These are phyloP conservation scores for Melanocharis versteri DNA, from an alignment of 2,113 vertebrate genomes.

Conservation along the genomic window DNA sequence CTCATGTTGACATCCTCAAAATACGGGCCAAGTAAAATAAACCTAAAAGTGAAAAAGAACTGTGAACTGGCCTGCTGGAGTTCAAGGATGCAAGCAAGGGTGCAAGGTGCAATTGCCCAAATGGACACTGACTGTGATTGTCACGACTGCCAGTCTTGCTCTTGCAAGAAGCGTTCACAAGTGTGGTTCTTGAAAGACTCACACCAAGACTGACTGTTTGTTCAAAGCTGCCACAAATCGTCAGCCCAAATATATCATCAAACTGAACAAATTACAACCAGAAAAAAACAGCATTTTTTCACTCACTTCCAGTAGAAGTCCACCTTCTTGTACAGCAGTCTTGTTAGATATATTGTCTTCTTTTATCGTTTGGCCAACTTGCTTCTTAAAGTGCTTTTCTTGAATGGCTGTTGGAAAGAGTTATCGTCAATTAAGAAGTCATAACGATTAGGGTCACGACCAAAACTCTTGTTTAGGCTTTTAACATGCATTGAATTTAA, in stretches of 20 bases:
- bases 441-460: accelerated
- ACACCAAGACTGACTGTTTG: neutral
- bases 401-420: conserved; percentile 76
- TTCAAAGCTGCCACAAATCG: neutral
- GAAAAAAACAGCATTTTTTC: neutral
- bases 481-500: conserved; percentile 15
- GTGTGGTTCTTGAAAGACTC: neutral
- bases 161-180: neutral
- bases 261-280: neutral
- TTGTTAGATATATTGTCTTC: conserved; percentile 58
- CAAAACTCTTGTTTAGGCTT: neutral
- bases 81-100: neutral
- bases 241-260: neutral
- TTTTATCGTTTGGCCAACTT: conserved; percentile 72
- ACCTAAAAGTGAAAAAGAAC: neutral
- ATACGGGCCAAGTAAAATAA: neutral
- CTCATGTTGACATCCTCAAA: neutral
- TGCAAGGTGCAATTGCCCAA: neutral
- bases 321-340: conserved; percentile 78
- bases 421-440: conserved; percentile 9
- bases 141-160: neutral
- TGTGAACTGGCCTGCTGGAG: neutral
- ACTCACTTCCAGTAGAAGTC: conserved; percentile 90
- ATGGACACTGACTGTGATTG: neutral
- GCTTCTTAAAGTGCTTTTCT: conserved; percentile 79